Evolutionary conservation across 2,113 vertebrate genomes (phyloP), one percentile per base, ranked within the genome.

Genomic region (Brevimyrus niger): DNA sequence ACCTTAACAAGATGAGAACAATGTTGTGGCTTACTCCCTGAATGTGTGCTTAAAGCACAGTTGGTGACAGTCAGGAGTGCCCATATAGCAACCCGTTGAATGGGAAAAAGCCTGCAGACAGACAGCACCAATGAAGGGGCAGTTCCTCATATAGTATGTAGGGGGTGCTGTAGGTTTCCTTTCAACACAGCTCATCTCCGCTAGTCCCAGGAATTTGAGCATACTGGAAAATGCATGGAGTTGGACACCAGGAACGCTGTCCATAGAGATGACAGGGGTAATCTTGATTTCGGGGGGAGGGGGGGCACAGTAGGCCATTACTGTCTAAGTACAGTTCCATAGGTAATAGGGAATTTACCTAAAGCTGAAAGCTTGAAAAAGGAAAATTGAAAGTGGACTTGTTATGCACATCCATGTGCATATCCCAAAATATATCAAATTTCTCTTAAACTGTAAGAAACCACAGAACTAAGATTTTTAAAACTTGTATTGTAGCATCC

Each of bases 401-500:
- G 1, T 53, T 19, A 38, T 4, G 17, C 46, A 31, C 8, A 48
- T 51, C 8, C 17, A 38, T 35, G 27, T 38, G n/a, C 47, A 88
- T 38, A 88, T 88, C 69, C 69, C 46, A 46, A 82, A 31, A 88
- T 50, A 19, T 83, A 19, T 42, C 89, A 5, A 69, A 84, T 69
- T 84, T 88, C 87, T 88, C 10, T 88, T 88, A 48, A 21, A 61
- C 46, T 21, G 27, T 76, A 84, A 86, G 80, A 85, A 91, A 86
- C 89, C 84, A 88, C 1, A 15, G 42, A 15, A 76, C 15, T 38
- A 76, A 76, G 15, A 76, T 38, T 27, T 73, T 35, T 35, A 38
- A 19, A 76, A 38, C 15, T 13, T 35, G 19, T 13, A 38, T 76
- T 76, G 69, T 17, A 76, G 31, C 69, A 76, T 35, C 38, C 69